These are phyloP conservation scores for Stercorarius parasiticus DNA, from an alignment of 2,113 vertebrate species.

Conservation along the genomic window DNA sequence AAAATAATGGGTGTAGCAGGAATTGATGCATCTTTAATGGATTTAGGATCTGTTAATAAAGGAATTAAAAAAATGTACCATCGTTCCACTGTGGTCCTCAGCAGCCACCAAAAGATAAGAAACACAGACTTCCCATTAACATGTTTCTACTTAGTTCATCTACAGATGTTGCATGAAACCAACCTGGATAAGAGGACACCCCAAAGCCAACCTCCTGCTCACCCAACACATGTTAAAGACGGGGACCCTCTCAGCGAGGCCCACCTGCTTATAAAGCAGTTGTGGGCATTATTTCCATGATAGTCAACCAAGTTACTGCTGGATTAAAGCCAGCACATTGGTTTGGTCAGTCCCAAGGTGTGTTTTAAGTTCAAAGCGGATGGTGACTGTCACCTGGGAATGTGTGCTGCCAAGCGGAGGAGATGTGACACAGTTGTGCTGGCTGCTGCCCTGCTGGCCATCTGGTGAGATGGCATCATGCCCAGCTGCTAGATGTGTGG, in stretches of 20 bases:
- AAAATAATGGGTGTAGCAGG: neutral
- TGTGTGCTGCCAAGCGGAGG: neutral
- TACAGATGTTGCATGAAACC: neutral
- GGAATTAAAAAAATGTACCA: neutral
- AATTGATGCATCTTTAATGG: neutral
- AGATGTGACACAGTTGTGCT: neutral
- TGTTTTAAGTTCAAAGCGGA: neutral
- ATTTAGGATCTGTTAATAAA: neutral
- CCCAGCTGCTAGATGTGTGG: neutral
- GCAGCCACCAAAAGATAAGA: neutral
- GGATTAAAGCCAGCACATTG: neutral
- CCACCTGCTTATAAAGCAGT: neutral
- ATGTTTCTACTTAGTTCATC: neutral
- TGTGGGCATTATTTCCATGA: neutral
- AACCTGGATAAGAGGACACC: neutral
- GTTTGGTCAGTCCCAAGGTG: neutral
- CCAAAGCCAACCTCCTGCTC: neutral
- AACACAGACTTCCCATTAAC: neutral
- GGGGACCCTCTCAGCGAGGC: neutral
- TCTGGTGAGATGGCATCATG: slow-evolving; percentile 20
- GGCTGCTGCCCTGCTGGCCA: neutral
- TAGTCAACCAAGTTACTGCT: neutral
- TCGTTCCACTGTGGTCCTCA: neutral
- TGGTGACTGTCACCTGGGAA: neutral
- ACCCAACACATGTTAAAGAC: neutral